Evolutionary conservation across 1,140 invertebrate species (phyloP).

Genomic region (fruit fly (Drosophila melanogaster)): Release_6_plus_ISO1_MT NT_033779.5:18213001-18213500

Average conservation of each 20-base stretch:
- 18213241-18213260: slow-evolving; percentile 4
- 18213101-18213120: slow-evolving; percentile 65
- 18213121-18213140: slow-evolving; percentile 73
- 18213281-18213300: slow-evolving; percentile 65
- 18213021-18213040: slow-evolving; percentile 58
- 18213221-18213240: slow-evolving; percentile 58
- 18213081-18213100: not conserved
- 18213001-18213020: slow-evolving; percentile 7
- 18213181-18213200: slow-evolving; percentile 75
- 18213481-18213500: too few species aligned
- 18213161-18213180: slow-evolving; percentile 81
- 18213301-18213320: slow-evolving; percentile 79
- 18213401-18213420: not conserved
- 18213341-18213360: slow-evolving; percentile 40
- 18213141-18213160: slow-evolving; percentile 73
- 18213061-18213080: slow-evolving; percentile 20
- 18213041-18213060: slow-evolving; percentile 79
- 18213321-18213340: slow-evolving; percentile 73
- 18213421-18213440: not conserved
- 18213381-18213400: slow-evolving; percentile 58
- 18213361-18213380: slow-evolving; percentile 73
- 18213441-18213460: not conserved
- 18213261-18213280: slow-evolving; percentile 18
- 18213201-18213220: slow-evolving; percentile 78
- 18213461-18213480: too few species aligned